Evolutionary conservation across 1,140 invertebrate species (phyloP).

Genomic region (Drosophila littoralis): DNA sequence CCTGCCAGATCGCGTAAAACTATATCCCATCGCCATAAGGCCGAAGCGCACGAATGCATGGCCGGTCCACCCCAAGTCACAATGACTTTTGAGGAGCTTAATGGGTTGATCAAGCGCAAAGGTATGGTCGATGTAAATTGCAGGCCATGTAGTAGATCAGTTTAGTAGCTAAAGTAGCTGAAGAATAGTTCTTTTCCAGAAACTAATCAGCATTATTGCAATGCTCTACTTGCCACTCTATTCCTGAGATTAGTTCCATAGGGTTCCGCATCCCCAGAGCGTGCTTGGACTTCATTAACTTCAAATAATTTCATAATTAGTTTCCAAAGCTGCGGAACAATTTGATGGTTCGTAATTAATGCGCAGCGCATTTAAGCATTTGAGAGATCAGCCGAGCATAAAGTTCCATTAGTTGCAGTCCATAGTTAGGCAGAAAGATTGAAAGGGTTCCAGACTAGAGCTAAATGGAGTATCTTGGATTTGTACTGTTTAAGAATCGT

Average conservation of each 20-base stretch:
- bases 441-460: not conserved
- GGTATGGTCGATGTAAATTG: constrained; percentile 37
- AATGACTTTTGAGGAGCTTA: constrained; percentile 68
- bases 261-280: constrained; percentile 26
- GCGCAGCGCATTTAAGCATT: constrained; percentile 33
- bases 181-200: no score
- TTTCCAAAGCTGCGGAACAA: constrained; percentile 49
- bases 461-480: not conserved
- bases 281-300: constrained; percentile 51
- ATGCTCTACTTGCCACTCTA: constrained; percentile 6
- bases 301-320: constrained; percentile 28
- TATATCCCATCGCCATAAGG: constrained; percentile 11
- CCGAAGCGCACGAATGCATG: constrained; percentile 24
- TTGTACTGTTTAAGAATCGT: no score
- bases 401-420: constrained; percentile 28
- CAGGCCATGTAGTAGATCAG: not conserved
- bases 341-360: constrained; percentile 56
- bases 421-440: no score
- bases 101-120: constrained; percentile 61
- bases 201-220: no score
- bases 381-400: constrained; percentile 56
- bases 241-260: not conserved
- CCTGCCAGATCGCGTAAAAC: constrained; percentile 21
- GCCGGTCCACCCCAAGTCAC: constrained; percentile 30
- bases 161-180: constrained; percentile 32